Percentiles rank a stretch among this genome's conserved stretches.
Conservation (phyloP, 2,888 invertebrate genomes). For the Orchesella flavescens region DNA sequence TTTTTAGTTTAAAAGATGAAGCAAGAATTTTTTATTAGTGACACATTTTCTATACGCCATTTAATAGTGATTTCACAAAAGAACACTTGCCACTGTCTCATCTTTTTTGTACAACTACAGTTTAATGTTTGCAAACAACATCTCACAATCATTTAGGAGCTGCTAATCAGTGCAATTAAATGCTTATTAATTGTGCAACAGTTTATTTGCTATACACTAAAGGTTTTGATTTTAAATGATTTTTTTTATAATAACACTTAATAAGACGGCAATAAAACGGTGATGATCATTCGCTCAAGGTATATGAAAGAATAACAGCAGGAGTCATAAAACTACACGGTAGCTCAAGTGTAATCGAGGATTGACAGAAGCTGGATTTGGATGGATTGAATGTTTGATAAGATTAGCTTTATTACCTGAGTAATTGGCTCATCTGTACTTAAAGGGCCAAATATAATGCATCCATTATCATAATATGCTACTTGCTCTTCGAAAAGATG, state of each 20-base stretch:
- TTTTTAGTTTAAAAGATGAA: neutral
- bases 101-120: no score
- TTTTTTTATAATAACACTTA: neutral
- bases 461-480: neutral
- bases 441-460: conserved; percentile 33
- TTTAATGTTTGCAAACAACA: no score
- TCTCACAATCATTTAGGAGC: no score
- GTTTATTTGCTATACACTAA: no score
- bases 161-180: no score
- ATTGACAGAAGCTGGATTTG: conserved; percentile 61
- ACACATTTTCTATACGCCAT: no score
- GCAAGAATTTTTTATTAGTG: no score
- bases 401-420: conserved; percentile 60
- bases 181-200: no score
- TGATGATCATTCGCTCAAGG: conserved; percentile 50
- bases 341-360: conserved; percentile 40
- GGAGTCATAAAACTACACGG: conserved; percentile 22
- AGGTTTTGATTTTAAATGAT: no score
- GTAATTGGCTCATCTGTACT: conserved; percentile 53
- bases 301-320: conserved; percentile 48
- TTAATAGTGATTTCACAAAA: no score
- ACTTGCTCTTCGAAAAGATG: neutral
- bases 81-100: no score
- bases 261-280: conserved; percentile 34
- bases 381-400: conserved; percentile 60